Percentiles rank a stretch among this genome's conserved stretches.
These are phyloP conservation scores for Plagiodera versicolora DNA, from an alignment of 2,888 invertebrate species.

Conservation along the genomic window DNA sequence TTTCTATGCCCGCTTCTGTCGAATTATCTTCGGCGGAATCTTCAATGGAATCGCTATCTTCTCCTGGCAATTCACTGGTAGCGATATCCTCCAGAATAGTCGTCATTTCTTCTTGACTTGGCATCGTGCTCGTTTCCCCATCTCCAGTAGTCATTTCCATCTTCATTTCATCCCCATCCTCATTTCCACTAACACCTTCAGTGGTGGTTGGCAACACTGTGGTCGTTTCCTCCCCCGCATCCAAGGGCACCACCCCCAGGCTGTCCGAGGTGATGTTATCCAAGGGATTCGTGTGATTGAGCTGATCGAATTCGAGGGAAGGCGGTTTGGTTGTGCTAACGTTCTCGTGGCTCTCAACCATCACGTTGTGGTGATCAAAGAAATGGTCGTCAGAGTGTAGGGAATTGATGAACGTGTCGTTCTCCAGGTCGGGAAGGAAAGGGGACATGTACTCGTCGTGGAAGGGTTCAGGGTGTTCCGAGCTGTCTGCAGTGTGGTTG, in stretches of 20 bases:
- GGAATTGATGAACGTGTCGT: slow-evolving; percentile 62
- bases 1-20: slow-evolving; percentile 3
- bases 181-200: background rate
- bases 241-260: slow-evolving; percentile 39
- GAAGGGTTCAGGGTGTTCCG: slow-evolving; percentile 32
- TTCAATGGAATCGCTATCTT: background rate
- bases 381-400: slow-evolving; percentile 58
- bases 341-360: slow-evolving; percentile 33
- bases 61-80: background rate
- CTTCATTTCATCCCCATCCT: too few species aligned
- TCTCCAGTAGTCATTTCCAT: too few species aligned
- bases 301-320: slow-evolving; percentile 51
- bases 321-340: slow-evolving; percentile 52
- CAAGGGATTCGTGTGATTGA: slow-evolving; percentile 57
- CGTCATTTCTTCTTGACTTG: background rate
- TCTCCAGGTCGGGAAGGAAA: slow-evolving; percentile 67
- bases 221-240: slow-evolving; percentile 20
- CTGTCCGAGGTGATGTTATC: slow-evolving; percentile 48
- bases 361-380: slow-evolving; percentile 28
- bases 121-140: too few species aligned
- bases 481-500: slow-evolving; percentile 22
- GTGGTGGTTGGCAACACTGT: background rate
- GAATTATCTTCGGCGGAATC: background rate
- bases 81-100: background rate
- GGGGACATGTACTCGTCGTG: slow-evolving; percentile 63